phyloP scores from a whole-genome alignment of 2,113 vertebrate genomes.

The Poicephalus meyeri region DNA sequence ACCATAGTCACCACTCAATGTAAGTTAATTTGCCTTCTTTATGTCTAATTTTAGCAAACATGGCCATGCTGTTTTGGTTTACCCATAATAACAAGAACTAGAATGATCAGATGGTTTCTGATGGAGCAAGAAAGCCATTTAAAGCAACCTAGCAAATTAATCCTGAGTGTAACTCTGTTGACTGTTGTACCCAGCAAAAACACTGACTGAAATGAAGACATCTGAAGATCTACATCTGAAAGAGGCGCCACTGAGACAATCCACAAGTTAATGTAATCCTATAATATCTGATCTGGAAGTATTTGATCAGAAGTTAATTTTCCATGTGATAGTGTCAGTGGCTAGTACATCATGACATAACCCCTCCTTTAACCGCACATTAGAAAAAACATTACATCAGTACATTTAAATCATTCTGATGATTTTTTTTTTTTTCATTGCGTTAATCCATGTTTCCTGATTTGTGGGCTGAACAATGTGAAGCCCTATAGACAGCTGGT shows the following conservation, averaged over 20 bases:
- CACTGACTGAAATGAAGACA: neutral
- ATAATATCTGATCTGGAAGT: constrained; percentile 51
- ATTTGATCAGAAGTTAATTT: constrained; percentile 39
- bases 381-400: constrained; percentile 33
- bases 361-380: neutral
- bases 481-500: neutral
- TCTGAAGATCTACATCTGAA: constrained; percentile 3
- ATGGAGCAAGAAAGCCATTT: neutral
- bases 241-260: neutral
- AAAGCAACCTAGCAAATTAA: neutral
- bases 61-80: neutral
- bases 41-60: neutral
- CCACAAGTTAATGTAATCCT: neutral
- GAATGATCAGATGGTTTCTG: neutral
- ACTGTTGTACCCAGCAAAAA: neutral
- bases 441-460: neutral
- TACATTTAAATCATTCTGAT: neutral
- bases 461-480: neutral
- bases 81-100: neutral
- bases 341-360: constrained; percentile 1
- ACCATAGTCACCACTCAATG: neutral
- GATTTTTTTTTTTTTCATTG: neutral
- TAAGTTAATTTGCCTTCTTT: neutral
- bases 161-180: neutral
- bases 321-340: constrained; percentile 15